Conservation (phyloP, 2,113 vertebrate species). For the Pithys albifrons region DNA sequence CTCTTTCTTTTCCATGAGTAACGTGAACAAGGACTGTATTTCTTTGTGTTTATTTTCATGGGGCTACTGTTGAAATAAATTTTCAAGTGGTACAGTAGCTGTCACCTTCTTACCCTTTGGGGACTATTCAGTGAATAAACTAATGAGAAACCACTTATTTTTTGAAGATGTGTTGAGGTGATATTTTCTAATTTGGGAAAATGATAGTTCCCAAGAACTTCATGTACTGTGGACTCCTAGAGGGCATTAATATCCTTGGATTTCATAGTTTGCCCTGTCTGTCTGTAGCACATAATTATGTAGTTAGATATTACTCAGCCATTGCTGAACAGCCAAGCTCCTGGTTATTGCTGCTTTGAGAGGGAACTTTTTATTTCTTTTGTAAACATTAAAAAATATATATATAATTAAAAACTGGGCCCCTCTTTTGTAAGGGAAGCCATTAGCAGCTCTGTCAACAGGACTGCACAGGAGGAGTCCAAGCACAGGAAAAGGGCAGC, state of each 20-base stretch:
- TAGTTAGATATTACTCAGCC: background rate
- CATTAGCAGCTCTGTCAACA: slow-evolving; percentile 66
- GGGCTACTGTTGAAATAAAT: background rate
- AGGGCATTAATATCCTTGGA: background rate
- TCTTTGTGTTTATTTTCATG: background rate
- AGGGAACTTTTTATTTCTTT: background rate
- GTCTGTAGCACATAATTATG: slow-evolving; percentile 2
- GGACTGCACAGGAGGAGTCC: slow-evolving; percentile 63
- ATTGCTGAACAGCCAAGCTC: background rate
- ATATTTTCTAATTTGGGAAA: background rate
- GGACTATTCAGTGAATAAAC: background rate
- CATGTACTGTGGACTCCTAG: background rate
- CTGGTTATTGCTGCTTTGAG: background rate
- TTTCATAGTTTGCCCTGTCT: background rate
- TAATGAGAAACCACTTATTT: background rate
- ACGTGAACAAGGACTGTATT: background rate
- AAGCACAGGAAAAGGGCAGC: slow-evolving; percentile 15
- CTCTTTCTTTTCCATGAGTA: background rate
- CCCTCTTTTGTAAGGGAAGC: slow-evolving; percentile 60
- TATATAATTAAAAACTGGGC: background rate
- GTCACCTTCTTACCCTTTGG: background rate
- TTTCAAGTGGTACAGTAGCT: background rate
- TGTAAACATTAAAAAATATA: background rate
- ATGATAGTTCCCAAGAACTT: background rate
- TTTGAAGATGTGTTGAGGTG: background rate